phyloP scores from a whole-genome alignment of 2,113 vertebrate genomes.

The Bombycilla garrulus region DNA sequence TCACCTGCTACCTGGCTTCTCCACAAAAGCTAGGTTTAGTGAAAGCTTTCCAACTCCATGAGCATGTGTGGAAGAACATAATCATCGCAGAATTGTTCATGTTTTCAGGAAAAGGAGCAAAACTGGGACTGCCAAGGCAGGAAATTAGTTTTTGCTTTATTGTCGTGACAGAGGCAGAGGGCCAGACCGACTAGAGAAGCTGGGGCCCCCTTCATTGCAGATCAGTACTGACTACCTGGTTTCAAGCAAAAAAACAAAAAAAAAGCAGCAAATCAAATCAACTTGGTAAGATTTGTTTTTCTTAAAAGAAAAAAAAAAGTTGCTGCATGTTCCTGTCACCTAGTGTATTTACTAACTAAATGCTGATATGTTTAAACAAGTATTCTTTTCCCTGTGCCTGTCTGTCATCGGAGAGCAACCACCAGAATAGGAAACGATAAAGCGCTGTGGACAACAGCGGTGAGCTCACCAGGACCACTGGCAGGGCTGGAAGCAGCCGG shows the following conservation, averaged over 20 bases:
- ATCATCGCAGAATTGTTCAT: not conserved
- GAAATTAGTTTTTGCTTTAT: not conserved
- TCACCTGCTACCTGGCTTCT: not conserved
- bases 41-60: not conserved
- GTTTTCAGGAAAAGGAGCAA: not conserved
- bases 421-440: not conserved
- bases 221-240: not conserved
- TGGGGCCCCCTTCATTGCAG: not conserved
- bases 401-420: not conserved
- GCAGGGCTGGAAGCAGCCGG: not conserved
- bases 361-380: not conserved
- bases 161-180: not conserved
- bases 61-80: not conserved
- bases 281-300: not conserved
- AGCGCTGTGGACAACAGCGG: not conserved
- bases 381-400: not conserved
- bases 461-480: not conserved
- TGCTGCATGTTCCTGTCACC: slow-evolving; percentile 9
- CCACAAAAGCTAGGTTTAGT: not conserved
- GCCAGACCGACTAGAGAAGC: not conserved
- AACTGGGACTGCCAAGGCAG: not conserved
- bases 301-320: no score
- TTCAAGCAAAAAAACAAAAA: not conserved
- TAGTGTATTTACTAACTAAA: not conserved
- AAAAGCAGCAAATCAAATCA: not conserved